These are phyloP conservation scores for Choristoneura fumiferana DNA, from an alignment of 1,140 invertebrate genomes.

Conservation along the genomic window DNA sequence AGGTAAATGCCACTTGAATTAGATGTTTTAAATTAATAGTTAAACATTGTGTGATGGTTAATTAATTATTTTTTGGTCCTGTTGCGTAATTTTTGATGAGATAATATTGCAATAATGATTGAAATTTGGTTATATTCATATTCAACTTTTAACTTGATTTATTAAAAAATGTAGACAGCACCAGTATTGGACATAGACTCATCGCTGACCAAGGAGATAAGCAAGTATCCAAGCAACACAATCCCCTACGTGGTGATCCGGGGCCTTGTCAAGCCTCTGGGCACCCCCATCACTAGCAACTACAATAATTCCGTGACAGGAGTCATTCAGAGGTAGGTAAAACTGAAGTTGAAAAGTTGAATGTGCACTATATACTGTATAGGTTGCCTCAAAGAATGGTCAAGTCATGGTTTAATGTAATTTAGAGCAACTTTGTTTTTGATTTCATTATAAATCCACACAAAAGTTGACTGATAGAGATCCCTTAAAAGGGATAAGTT, in stretches of 20 bases:
- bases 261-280: slow-evolving; percentile 85
- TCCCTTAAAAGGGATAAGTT: no score
- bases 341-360: no score
- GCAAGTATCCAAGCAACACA: slow-evolving; percentile 80
- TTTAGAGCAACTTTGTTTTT: no score
- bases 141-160: no score
- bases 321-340: slow-evolving; percentile 84
- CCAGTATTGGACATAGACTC: slow-evolving; percentile 83
- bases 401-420: no score
- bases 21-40: neutral
- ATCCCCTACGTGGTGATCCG: slow-evolving; percentile 85
- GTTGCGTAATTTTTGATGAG: no score
- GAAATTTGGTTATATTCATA: no score
- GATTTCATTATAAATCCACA: no score
- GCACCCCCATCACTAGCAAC: slow-evolving; percentile 84
- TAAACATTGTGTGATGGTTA: slow-evolving; percentile 21
- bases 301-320: slow-evolving; percentile 84
- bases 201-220: slow-evolving; percentile 80
- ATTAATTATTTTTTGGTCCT: neutral
- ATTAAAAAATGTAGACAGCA: slow-evolving; percentile 77
- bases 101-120: no score
- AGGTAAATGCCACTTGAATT: slow-evolving; percentile 73
- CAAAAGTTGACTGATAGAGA: no score
- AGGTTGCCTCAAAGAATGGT: no score
- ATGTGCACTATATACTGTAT: no score